Conservation (phyloP, 2,797 vertebrate species). For the Rhinoraja longicauda region DNA sequence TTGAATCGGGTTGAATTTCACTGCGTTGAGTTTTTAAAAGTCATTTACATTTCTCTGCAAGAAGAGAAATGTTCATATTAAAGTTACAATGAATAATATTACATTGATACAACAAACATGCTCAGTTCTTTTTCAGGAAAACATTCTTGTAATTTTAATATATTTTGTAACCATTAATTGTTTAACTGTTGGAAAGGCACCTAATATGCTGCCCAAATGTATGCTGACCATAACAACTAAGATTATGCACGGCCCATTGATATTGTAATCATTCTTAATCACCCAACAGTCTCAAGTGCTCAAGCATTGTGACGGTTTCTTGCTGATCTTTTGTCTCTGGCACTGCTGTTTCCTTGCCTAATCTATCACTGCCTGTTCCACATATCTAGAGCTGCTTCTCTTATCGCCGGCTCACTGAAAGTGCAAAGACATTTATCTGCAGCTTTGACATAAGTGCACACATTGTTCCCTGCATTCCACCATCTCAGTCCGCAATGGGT, state of each 20-base stretch:
- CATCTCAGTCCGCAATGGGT: not conserved
- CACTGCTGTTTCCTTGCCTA: slow-evolving; percentile 46
- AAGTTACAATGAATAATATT: not conserved
- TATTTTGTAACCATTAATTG: not conserved
- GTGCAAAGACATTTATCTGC: slow-evolving; percentile 39
- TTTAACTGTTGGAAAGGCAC: not conserved
- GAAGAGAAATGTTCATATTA: not conserved
- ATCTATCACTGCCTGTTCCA: slow-evolving; percentile 46
- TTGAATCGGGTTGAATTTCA: not conserved
- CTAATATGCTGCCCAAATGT: not conserved
- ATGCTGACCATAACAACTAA: not conserved
- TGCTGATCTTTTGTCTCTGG: slow-evolving; percentile 51
- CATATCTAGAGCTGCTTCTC: slow-evolving; percentile 49
- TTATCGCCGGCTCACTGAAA: slow-evolving; percentile 45
- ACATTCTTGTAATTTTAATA: not conserved
- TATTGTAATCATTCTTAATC: slow-evolving; percentile 56
- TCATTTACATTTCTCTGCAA: not conserved
- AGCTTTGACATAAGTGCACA: slow-evolving; percentile 46
- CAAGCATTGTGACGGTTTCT: slow-evolving; percentile 60
- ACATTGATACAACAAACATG: not conserved
- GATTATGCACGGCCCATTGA: not conserved
- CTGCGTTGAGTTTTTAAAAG: not conserved
- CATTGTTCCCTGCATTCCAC: not conserved
- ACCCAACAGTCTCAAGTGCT: slow-evolving; percentile 49
- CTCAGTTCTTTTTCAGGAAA: not conserved